These are phyloP conservation scores for Cricetomys ansorgei DNA, from an alignment of 2,113 vertebrate genomes.

Conservation along the genomic window DNA sequence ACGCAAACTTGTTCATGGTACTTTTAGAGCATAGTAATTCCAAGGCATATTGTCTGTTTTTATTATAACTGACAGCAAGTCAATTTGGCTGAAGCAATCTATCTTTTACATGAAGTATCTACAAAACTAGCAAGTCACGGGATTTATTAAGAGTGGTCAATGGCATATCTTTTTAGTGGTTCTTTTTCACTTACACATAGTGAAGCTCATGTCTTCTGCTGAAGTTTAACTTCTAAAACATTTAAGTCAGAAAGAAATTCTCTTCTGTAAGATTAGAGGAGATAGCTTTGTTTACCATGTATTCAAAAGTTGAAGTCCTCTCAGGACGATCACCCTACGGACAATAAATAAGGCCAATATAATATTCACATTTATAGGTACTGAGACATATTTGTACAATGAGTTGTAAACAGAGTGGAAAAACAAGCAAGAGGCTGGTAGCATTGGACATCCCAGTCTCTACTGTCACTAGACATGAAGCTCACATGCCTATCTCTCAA, in stretches of 20 bases:
- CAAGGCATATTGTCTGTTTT: background rate
- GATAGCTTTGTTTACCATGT: background rate
- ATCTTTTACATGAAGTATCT: conserved; percentile 15
- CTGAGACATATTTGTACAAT: background rate
- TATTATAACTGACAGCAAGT: background rate
- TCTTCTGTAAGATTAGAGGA: too few relatives aligned
- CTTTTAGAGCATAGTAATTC: conserved; percentile 24
- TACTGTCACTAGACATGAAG: background rate
- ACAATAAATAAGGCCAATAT: background rate
- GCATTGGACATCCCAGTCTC: background rate
- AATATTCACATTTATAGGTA: conserved; percentile 45
- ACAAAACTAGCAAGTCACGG: background rate
- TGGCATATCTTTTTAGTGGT: background rate
- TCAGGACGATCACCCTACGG: background rate
- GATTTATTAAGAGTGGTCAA: conserved; percentile 35
- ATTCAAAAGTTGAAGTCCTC: conserved; percentile 50
- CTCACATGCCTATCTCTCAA: background rate
- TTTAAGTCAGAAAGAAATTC: conserved; percentile 41
- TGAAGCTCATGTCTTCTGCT: conserved; percentile 2
- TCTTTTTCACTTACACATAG: conserved; percentile 37
- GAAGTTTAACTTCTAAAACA: conserved; percentile 32
- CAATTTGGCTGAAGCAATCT: conserved; percentile 7
- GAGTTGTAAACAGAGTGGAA: background rate
- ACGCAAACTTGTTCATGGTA: conserved; percentile 20
- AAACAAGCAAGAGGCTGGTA: background rate